Evolutionary conservation across 2,888 invertebrate genomes (phyloP), one percentile per base, ranked within the genome.

Genomic region (Magallana nippona): DNA sequence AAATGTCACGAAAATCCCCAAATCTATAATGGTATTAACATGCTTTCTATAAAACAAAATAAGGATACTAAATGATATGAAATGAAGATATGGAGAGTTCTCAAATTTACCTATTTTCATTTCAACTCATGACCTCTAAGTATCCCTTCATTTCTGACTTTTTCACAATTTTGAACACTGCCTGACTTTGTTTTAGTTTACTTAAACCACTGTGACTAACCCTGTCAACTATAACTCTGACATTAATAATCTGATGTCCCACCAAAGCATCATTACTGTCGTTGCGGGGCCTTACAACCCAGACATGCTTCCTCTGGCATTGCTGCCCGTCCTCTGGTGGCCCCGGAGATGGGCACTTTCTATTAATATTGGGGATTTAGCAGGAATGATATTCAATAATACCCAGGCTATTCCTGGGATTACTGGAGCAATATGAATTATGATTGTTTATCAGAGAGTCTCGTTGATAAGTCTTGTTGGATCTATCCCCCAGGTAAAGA

Each of bases 281-380:
- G 32, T 32, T 15, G 15, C 22, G 19, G 10, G 27, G 71, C 71
- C 22, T 71, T 71, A 71, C 71, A 71, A 71, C 71, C 15, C 22
- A 71, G 71, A 71, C 71, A 71, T 71, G 71, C 22, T 32, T 22
- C 71, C 71, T 32, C 27, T 27, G 13, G 32, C 71, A 71, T 71
- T 71, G 71, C 27, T 10, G 71, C 3, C 15, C 13, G 71, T 32
- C 71, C 71, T 27, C 71, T 71, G 27, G 71, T 71, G 71, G 71
- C 71, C 27, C 71, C 22, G 71, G 71, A 27, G 71, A 71, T 71
- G 71, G 71, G 71, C 27, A 71, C 71, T 27, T 71, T 71, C 71
- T 71, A 71, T 71, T 71, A 71, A 71, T 71, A 71, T 71, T 71
- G 27, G 71, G 71, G 71, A 71, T 71, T 71, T 71, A 71, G 71